Conservation (phyloP, 2,888 invertebrate species). For the Phorcus lineatus region DNA sequence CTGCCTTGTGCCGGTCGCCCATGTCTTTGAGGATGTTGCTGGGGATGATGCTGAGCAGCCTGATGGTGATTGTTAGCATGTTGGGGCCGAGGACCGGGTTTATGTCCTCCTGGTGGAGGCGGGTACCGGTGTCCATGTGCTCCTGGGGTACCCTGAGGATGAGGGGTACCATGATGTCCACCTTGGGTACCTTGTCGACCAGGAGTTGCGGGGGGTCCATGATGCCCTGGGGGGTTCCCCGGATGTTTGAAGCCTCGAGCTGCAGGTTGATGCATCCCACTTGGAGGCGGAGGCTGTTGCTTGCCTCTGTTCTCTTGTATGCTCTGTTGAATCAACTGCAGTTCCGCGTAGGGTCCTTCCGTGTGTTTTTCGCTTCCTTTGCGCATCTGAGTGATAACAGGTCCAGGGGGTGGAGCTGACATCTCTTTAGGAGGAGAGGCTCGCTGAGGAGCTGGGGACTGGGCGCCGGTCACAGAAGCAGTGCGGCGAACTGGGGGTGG, state of each 20-base stretch:
- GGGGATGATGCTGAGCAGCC: neutral
- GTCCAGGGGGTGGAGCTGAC: constrained; percentile 25
- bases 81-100: neutral
- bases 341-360: constrained; percentile 59
- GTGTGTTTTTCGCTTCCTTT: constrained; percentile 28
- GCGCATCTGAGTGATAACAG: constrained; percentile 25
- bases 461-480: constrained; percentile 64
- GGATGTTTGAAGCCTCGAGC: neutral
- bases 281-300: constrained; percentile 17
- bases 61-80: constrained; percentile 25
- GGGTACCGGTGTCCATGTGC: neutral
- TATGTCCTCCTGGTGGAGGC: neutral
- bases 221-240: no score
- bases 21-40: constrained; percentile 25
- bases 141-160: neutral
- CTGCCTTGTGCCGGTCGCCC: neutral
- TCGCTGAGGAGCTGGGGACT: constrained; percentile 55
- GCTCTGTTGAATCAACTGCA: constrained; percentile 63
- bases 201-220: neutral
- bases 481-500: constrained; percentile 70
- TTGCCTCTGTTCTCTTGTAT: constrained; percentile 42
- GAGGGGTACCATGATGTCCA: neutral
- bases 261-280: constrained; percentile 11
- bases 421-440: constrained; percentile 55
- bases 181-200: constrained; percentile 12